Base-by-base conservation (phyloP, 2,888 invertebrate species). In the Cataglyphis cursor region DNA sequence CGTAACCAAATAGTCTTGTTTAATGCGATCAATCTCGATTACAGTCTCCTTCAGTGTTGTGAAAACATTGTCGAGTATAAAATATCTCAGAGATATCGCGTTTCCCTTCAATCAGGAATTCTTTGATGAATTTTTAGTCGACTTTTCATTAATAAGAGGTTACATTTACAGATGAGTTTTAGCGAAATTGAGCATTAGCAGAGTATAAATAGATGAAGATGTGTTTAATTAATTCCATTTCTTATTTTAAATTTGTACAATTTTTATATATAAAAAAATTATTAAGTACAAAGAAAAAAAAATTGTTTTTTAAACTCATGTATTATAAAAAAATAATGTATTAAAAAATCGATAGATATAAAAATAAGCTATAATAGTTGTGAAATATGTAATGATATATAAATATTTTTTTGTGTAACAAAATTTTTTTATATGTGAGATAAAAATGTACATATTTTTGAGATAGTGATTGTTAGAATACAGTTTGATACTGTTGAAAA, bases 11-110 rank as follows among this genome's bases (percentile, higher is more conserved):
- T 78, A 78, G 78, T 72, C 73, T 72, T 78, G 73, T 59, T 78
- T 78, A 78, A 76, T 68, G 54, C 59, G 78, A 78, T 72, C 72
- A 78, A 78, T 59, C 59, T 72, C 44, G 78, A 78, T 78, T 78
- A 51, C 73, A 44, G 15, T 44, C 44, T 59, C 28, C 57, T 66
- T 70, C 78, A 78, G 57, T 41, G 41, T 59, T 54, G 57, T 38
- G 41, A 57, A 59, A 72, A 78, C 73, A 78, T 12, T 24, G 41
- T 72, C 44, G 44, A 35, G 57, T 44, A 59, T 35, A 80, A 35
- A 12, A 18, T 73, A 44, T 72, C 18, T 21, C 35, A 59, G 73
- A 31, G 59, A 4, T 78, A 72, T 59, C 72, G 31, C 59, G 18
- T 80, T 80, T 72, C 73, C 74, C 59, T 44, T 35, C 59, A 57